Evolutionary conservation across 2,888 invertebrate species (phyloP).

Genomic region (Polymixis flavicincta): DNA sequence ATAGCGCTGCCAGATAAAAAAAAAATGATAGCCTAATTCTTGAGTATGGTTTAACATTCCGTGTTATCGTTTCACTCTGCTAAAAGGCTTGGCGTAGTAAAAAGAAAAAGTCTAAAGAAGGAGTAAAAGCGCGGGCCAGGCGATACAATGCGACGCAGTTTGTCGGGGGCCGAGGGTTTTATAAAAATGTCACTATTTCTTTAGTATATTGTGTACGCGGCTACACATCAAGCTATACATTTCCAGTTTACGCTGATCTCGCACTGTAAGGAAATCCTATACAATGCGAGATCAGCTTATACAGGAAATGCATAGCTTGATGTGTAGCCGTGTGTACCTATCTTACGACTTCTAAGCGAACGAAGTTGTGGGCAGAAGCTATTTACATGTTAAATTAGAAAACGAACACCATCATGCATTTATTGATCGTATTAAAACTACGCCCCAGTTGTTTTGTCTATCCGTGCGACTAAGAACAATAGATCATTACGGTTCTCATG

Average conservation of each 20-base stretch:
- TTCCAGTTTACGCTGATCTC: too few relatives aligned
- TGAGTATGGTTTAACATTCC: neutral
- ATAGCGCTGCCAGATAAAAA: too few relatives aligned
- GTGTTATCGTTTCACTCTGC: too few relatives aligned
- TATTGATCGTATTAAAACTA: neutral
- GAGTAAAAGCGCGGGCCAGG: neutral
- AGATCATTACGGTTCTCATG: neutral
- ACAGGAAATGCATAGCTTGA: too few relatives aligned
- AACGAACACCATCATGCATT: neutral
- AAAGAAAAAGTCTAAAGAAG: neutral
- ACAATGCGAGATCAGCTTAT: too few relatives aligned
- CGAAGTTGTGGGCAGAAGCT: neutral
- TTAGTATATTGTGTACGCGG: neutral
- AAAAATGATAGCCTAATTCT: neutral
- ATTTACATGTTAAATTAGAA: slow-evolving; percentile 58
- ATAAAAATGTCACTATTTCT: neutral
- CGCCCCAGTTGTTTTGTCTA: neutral
- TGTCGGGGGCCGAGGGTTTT: neutral
- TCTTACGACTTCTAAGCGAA: neutral
- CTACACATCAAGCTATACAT: too few relatives aligned
- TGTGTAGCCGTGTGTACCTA: too few relatives aligned
- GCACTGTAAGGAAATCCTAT: too few relatives aligned
- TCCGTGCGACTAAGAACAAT: slow-evolving; percentile 7
- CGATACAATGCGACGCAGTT: neutral
- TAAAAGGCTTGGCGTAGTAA: neutral